phyloP scores from a whole-genome alignment of 2,113 vertebrate genomes.

The Cynopterus brachyotis region DNA sequence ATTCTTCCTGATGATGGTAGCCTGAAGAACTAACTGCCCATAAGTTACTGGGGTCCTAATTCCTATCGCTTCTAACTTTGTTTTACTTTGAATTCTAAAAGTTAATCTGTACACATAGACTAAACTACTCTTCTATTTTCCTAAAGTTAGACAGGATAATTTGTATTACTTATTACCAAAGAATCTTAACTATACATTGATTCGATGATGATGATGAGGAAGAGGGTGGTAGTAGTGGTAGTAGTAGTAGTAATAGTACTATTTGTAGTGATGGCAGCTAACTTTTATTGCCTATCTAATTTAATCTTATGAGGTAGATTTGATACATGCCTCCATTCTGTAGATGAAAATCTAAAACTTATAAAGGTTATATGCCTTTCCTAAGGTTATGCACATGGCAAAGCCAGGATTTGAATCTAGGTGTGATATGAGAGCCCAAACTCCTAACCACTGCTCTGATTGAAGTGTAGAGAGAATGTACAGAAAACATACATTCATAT shows the following conservation, averaged over 20 bases:
- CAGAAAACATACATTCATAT: background rate
- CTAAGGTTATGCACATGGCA: background rate
- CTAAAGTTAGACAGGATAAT: background rate
- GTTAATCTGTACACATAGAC: background rate
- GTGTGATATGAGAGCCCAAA: background rate
- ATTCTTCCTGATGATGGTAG: background rate
- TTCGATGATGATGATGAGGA: background rate
- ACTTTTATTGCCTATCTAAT: background rate
- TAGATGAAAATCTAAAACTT: background rate
- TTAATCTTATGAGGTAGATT: background rate
- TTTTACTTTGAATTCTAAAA: background rate
- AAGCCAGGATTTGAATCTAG: background rate
- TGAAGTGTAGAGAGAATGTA: background rate
- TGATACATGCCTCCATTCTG: background rate
- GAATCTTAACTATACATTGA: background rate
- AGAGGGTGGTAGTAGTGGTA: background rate
- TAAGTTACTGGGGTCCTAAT: background rate
- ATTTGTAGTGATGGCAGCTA: background rate
- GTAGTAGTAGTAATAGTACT: background rate
- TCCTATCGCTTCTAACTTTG: background rate
- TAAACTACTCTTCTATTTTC: background rate
- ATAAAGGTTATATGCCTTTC: background rate
- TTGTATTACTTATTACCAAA: background rate
- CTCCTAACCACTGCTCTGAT: background rate
- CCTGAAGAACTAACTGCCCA: background rate